phyloP scores from a whole-genome alignment of 2,113 vertebrate genomes.

The Plestiodon gilberti region DNA sequence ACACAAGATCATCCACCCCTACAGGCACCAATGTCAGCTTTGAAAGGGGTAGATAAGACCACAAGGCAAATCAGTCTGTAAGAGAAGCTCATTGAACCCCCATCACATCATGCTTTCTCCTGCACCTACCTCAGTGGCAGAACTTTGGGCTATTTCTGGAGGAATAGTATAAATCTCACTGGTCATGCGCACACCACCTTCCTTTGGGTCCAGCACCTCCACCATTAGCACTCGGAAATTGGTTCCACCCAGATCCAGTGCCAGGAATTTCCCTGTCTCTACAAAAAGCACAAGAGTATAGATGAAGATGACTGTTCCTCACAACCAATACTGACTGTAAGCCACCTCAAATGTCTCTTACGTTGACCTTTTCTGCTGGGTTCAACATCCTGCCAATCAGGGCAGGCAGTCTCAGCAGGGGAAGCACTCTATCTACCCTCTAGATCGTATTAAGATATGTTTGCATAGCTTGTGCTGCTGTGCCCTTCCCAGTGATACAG shows the following conservation, averaged over 20 bases:
- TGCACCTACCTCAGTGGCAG: slow-evolving; percentile 63
- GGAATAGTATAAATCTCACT: slow-evolving; percentile 82
- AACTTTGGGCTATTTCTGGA: slow-evolving; percentile 70
- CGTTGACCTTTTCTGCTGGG: not conserved
- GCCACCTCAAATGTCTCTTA: not conserved
- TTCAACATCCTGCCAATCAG: not conserved
- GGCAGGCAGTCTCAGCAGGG: not conserved
- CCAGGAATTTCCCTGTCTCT: slow-evolving; percentile 87
- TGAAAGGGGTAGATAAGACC: not conserved
- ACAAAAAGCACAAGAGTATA: not conserved
- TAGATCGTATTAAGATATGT: not conserved
- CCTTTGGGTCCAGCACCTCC: slow-evolving; percentile 51
- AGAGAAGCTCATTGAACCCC: not conserved
- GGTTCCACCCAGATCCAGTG: slow-evolving; percentile 88
- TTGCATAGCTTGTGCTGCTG: not conserved
- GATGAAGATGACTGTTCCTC: not conserved
- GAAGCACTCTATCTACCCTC: not conserved
- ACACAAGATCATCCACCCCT: not conserved
- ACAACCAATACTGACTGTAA: not conserved
- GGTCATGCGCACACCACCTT: slow-evolving; percentile 70
- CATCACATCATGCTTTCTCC: not conserved
- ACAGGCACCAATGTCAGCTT: not conserved
- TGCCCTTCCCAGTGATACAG: not conserved
- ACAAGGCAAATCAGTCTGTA: not conserved
- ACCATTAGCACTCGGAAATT: slow-evolving; percentile 89